A percentile compares a stretch with the other conserved stretches of the same genome.
These are phyloP conservation scores for Pontoporia blainvillei DNA, from an alignment of 2,113 vertebrate genomes.

Conservation along the genomic window DNA sequence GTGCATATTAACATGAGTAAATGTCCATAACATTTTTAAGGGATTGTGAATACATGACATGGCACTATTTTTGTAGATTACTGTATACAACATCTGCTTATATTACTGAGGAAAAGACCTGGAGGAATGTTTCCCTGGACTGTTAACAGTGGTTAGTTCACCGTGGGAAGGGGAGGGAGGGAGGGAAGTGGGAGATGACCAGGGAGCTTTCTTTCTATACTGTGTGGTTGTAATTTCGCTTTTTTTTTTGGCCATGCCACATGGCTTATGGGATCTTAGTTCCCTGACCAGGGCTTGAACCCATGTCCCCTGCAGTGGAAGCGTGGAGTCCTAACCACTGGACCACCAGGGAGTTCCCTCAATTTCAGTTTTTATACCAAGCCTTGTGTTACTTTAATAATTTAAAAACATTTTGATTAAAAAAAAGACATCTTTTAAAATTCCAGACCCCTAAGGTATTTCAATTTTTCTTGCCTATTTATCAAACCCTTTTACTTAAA, in stretches of 20 bases:
- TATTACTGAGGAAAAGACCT: not conserved
- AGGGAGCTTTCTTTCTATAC: not conserved
- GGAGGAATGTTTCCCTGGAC: not conserved
- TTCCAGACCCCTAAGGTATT: not conserved
- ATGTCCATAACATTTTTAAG: not conserved
- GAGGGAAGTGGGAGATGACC: not conserved
- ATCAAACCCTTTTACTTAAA: not conserved
- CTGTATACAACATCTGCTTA: not conserved
- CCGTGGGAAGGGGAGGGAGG: not conserved
- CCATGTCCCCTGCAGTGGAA: no score
- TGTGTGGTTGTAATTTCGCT: not conserved
- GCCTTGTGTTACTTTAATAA: not conserved
- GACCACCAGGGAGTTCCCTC: not conserved
- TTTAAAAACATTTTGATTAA: not conserved
- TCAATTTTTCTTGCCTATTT: not conserved
- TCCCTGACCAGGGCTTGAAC: no score
- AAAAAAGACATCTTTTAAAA: not conserved
- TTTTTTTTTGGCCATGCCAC: not conserved
- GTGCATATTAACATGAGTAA: not conserved
- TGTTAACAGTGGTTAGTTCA: not conserved
- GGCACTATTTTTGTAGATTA: not conserved
- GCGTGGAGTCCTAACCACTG: no score
- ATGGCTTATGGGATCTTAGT: no score
- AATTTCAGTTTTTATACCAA: not conserved
- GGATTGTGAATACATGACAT: not conserved